These are phyloP conservation scores for Neomicropteryx cornuta DNA, from an alignment of 1,140 invertebrate species.

Conservation along the genomic window DNA sequence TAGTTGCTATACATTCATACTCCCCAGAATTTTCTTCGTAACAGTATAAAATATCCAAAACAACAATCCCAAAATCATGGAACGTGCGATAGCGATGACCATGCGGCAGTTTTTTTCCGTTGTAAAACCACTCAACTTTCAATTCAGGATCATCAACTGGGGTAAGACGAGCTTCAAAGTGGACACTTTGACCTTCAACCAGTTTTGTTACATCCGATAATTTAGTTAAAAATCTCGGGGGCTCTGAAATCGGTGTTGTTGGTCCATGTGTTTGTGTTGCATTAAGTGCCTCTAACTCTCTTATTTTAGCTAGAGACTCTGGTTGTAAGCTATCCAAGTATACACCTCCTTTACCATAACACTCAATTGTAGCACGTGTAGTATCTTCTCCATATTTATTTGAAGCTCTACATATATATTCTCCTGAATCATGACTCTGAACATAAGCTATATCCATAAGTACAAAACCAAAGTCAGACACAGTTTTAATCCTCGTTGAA, in stretches of 20 bases:
- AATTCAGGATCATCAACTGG: slow-evolving; percentile 88
- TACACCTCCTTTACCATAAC: slow-evolving; percentile 77
- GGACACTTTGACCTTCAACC: slow-evolving; percentile 86
- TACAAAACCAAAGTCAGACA: slow-evolving; percentile 94
- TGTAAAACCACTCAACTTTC: slow-evolving; percentile 90
- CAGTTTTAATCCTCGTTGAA: slow-evolving; percentile 84
- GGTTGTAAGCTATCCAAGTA: slow-evolving; percentile 91
- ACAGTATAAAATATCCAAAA: slow-evolving; percentile 91
- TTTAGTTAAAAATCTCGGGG: slow-evolving; percentile 85
- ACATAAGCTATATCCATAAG: slow-evolving; percentile 91
- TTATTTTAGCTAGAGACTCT: slow-evolving; percentile 81
- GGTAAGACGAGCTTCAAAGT: slow-evolving; percentile 84
- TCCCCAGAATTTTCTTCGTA: slow-evolving; percentile 94
- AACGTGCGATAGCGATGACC: slow-evolving; percentile 92
- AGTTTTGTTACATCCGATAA: slow-evolving; percentile 70
- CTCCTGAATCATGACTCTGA: slow-evolving; percentile 86
- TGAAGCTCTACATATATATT: slow-evolving; percentile 81
- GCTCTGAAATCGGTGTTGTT: slow-evolving; percentile 58
- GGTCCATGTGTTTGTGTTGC: slow-evolving; percentile 46
- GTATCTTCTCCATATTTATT: slow-evolving; percentile 88
- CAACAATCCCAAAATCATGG: slow-evolving; percentile 95
- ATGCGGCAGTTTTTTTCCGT: slow-evolving; percentile 82
- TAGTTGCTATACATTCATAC: slow-evolving; percentile 85
- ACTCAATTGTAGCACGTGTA: slow-evolving; percentile 71
- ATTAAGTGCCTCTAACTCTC: slow-evolving; percentile 71